phyloP scores from a whole-genome alignment of 1,140 invertebrate species.

The Drosophila micromelanica region DNA sequence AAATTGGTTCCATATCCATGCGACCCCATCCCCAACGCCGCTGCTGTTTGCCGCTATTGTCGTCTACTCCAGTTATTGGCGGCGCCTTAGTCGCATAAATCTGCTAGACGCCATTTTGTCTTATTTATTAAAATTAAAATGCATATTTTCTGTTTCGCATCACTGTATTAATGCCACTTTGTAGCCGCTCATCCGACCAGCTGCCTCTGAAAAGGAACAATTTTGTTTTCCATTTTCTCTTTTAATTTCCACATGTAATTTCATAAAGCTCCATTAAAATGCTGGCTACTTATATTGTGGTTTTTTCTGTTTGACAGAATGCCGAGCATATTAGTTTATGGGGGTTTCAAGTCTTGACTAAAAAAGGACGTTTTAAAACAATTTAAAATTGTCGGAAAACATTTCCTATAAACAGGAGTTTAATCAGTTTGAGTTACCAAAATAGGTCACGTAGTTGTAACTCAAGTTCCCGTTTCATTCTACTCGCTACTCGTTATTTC shows the following conservation, averaged over 20 bases:
- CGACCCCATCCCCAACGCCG: not conserved
- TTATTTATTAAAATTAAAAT: slow-evolving; percentile 83
- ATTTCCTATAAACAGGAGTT: too few species aligned
- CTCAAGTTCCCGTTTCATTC: not conserved
- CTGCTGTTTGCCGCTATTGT: slow-evolving; percentile 44
- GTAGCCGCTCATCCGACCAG: not conserved
- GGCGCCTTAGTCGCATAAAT: slow-evolving; percentile 63
- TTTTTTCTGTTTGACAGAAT: not conserved
- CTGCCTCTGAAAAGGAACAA: not conserved
- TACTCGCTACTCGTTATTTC: not conserved
- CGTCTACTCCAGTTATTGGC: slow-evolving; percentile 67
- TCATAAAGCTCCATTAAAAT: slow-evolving; percentile 30
- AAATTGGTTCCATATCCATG: slow-evolving; percentile 66
- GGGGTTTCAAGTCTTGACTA: too few species aligned
- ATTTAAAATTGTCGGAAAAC: too few species aligned
- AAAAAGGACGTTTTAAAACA: too few species aligned
- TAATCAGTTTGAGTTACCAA: not conserved
- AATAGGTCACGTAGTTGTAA: slow-evolving; percentile 1
- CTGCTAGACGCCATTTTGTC: slow-evolving; percentile 70
- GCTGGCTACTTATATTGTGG: slow-evolving; percentile 8
- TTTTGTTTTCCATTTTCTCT: slow-evolving; percentile 2
- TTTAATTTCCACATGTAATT: slow-evolving; percentile 32
- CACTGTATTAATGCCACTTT: slow-evolving; percentile 11
- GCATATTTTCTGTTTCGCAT: slow-evolving; percentile 50
- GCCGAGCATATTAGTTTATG: slow-evolving; percentile 22